phyloP scores from a whole-genome alignment of 2,888 invertebrate genomes.

The Eupithecia dodoneata region DNA sequence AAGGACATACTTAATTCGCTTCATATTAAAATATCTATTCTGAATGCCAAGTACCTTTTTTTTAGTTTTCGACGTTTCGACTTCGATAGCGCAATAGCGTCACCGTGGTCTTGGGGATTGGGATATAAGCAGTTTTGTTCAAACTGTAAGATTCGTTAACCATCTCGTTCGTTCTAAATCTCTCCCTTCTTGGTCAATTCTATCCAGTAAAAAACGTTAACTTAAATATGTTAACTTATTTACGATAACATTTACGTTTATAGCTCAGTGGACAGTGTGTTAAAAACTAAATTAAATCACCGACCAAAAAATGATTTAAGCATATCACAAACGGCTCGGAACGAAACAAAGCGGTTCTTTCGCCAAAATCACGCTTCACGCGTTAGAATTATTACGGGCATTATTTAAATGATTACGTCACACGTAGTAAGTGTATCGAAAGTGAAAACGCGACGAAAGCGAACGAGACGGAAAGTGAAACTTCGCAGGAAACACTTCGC shows the following conservation, averaged over 20 bases:
- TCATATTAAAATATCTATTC: neutral
- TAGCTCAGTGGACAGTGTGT: neutral
- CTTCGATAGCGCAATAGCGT: neutral
- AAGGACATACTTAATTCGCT: no score
- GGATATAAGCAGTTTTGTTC: neutral
- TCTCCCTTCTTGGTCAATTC: neutral
- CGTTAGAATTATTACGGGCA: conserved; percentile 36
- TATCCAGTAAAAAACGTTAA: neutral
- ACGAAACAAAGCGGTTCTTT: conserved; percentile 8
- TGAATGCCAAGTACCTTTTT: neutral
- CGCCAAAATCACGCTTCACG: conserved; percentile 17
- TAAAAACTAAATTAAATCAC: neutral
- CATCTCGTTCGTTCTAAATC: neutral
- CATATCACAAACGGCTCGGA: neutral
- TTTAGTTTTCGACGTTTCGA: neutral
- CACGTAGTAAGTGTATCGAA: conserved; percentile 41
- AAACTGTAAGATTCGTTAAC: neutral
- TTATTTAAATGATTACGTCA: conserved; percentile 41
- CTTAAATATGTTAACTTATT: neutral
- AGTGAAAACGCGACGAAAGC: conserved; percentile 47
- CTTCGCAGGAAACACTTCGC: conserved; percentile 41
- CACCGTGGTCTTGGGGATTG: no score
- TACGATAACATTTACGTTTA: neutral
- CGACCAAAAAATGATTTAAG: neutral
- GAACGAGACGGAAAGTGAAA: conserved; percentile 47